phyloP scores from a whole-genome alignment of 2,113 vertebrate species.

The Crotalus viridis region DNA sequence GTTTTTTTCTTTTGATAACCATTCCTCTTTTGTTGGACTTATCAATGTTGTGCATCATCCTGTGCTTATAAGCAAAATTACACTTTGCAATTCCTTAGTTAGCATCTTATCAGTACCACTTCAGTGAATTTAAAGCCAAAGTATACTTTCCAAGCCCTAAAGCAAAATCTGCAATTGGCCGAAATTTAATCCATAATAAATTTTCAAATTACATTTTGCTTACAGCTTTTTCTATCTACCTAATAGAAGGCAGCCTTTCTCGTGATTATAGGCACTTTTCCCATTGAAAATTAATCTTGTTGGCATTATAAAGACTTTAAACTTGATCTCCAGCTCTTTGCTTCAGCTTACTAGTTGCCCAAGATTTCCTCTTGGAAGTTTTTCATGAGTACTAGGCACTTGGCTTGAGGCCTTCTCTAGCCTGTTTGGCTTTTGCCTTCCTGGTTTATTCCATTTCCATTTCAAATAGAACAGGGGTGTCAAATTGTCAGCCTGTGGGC shows the following conservation, averaged over 20 bases:
- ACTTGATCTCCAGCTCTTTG: neutral
- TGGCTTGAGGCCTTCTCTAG: neutral
- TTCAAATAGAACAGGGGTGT: neutral
- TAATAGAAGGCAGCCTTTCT: neutral
- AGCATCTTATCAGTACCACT: neutral
- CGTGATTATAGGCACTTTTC: neutral
- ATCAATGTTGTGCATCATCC: neutral
- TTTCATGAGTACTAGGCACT: neutral
- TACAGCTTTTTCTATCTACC: constrained; percentile 1
- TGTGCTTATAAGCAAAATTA: neutral
- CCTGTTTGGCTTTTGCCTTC: neutral
- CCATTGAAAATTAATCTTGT: neutral
- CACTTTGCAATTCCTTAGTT: neutral
- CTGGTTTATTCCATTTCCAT: neutral
- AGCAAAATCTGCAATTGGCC: neutral
- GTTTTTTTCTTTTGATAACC: neutral
- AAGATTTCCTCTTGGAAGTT: neutral
- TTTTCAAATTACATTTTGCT: neutral
- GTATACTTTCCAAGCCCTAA: neutral
- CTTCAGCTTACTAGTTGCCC: neutral
- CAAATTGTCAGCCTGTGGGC: too few relatives aligned
- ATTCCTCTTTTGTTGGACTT: neutral
- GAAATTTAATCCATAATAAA: neutral
- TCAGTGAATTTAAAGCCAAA: neutral
- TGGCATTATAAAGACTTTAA: neutral